Conservation (phyloP, 2,797 vertebrate species). For the Pempheris klunzingeri region DNA sequence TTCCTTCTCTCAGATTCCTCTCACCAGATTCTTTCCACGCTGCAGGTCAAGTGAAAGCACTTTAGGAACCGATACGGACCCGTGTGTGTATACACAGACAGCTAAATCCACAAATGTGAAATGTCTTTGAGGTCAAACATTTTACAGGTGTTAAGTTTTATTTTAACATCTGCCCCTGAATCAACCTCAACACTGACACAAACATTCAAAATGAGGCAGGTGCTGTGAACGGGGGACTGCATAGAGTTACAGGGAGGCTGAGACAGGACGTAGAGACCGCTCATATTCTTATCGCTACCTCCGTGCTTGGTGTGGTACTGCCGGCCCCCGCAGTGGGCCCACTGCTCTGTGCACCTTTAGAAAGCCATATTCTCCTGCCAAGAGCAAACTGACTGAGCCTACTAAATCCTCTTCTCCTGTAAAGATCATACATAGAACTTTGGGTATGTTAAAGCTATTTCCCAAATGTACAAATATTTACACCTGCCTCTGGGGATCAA, state of each 20-base stretch:
- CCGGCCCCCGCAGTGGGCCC: slow-evolving; percentile 47
- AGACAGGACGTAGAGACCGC: slow-evolving; percentile 35
- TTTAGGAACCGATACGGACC: not conserved
- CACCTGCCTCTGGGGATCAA: not conserved
- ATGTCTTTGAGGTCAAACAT: too few relatives aligned
- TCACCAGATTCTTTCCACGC: slow-evolving; percentile 78
- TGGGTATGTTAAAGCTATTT: not conserved
- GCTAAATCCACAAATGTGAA: not conserved
- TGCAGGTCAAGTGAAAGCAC: slow-evolving; percentile 53
- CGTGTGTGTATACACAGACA: not conserved
- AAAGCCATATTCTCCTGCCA: slow-evolving; percentile 38
- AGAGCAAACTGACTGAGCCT: not conserved
- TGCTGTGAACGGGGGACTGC: too few relatives aligned
- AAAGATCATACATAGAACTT: slow-evolving; percentile 8
- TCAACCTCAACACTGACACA: not conserved
- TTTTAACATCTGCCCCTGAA: not conserved
- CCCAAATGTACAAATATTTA: not conserved
- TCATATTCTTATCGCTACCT: slow-evolving; percentile 25
- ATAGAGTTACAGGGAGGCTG: slow-evolving; percentile 24
- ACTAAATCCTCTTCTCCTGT: slow-evolving; percentile 7
- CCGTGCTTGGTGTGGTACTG: slow-evolving; percentile 19
- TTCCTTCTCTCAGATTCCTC: slow-evolving; percentile 75
- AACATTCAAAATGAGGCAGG: not conserved
- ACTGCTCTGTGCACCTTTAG: slow-evolving; percentile 33
- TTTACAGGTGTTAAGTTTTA: too few relatives aligned